Base-by-base conservation (phyloP, 2,113 vertebrate genomes). In the Columba janthina region DNA sequence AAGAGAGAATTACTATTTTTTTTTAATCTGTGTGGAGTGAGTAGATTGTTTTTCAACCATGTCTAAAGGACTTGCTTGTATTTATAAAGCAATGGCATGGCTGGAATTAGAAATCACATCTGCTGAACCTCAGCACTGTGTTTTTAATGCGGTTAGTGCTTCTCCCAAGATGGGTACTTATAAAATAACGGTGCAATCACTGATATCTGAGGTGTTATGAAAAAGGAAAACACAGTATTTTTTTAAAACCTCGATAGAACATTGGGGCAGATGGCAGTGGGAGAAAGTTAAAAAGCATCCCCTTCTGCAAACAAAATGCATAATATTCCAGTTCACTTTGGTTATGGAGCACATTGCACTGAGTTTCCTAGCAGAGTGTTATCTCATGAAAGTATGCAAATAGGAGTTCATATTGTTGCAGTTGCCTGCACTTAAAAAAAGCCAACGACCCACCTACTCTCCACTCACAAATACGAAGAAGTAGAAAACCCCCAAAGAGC, bases 201-300 rank as follows among this genome's bases (percentile, higher is more conserved):
- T 57, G 62, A 69, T 70, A 87, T 69, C 84, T 70, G 70, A 87
- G 62, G 62, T 19, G 16, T 15, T 72, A 57, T 10, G 44, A 67
- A 69, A 90, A 77, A 90, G 48, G 57, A 81, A 82, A 87, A 36
- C 38, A 24, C 8, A 26, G 16, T 44, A 15, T 48, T 92, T 94
- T 44, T 74, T 5, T 46, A 78, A 95, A 95, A 56, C 34, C 53
- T 77, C 75, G 51, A 25, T 85, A 85, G 90, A 91, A 79, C 29
- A 50, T 0, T 57, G 61, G 72, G 78, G 78, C 84, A 95, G 89
- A 84, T 91, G 87, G 77, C 66, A 89, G 88, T 65, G 48, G 44
- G 50, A 73, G 34, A 80, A 57, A 77, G 54, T 69, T 75, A 54
- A 87, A 73, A 87, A 78, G 50, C 57, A 53, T 54, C 87, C 70